These are phyloP conservation scores for Pyrgilauda ruficollis DNA, from an alignment of 2,113 vertebrate genomes.

Conservation along the genomic window DNA sequence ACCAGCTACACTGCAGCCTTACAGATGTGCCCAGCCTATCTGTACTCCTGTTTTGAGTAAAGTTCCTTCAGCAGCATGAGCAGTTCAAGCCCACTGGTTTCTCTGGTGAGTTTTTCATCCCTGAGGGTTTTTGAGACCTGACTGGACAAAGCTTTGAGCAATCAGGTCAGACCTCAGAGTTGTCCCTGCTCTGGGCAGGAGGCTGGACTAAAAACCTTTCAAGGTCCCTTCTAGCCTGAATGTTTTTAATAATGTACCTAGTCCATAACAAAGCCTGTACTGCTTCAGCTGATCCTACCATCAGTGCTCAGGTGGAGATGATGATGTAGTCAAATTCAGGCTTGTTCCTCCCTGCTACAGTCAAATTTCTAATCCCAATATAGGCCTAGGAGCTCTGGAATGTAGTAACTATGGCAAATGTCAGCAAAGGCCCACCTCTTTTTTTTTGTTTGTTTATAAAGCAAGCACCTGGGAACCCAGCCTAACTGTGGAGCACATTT, in stretches of 20 bases:
- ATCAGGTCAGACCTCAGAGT: accelerated
- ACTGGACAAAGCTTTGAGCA: background rate
- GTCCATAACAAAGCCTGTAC: background rate
- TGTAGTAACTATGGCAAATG: background rate
- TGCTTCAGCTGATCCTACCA: background rate
- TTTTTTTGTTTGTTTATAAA: background rate
- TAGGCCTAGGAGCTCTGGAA: background rate
- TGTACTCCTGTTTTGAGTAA: background rate
- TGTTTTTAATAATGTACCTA: background rate
- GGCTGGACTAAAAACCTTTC: background rate
- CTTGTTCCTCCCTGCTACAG: background rate
- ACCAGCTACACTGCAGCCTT: background rate
- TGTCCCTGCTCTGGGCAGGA: background rate
- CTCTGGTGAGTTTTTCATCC: background rate
- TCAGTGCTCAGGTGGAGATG: background rate
- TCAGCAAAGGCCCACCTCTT: background rate
- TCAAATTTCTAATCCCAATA: background rate
- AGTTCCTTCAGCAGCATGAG: background rate
- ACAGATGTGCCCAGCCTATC: background rate
- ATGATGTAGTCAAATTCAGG: background rate
- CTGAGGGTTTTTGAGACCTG: background rate
- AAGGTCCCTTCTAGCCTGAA: background rate
- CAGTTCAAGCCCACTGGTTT: background rate
- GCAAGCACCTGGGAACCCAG: background rate
- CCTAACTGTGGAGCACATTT: background rate